Conservation (phyloP, 64 coral and sea anemone genomes). For the Porites lutea region DNA sequence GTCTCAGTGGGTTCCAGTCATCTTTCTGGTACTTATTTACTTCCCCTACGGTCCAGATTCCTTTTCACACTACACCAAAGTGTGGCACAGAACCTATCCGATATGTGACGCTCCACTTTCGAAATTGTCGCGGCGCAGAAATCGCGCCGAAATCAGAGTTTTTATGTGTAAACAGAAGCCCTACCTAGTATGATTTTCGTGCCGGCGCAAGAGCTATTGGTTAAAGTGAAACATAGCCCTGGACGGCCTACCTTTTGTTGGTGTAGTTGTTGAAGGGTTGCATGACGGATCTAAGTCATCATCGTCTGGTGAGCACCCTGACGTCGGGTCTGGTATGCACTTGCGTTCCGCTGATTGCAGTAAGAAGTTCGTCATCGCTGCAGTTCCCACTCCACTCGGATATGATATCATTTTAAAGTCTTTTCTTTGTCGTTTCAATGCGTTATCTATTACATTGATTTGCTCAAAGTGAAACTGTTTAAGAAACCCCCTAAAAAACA, state of each 20-base stretch:
- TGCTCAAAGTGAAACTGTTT: slow-evolving; percentile 52
- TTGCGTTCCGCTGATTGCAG: neutral
- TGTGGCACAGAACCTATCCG: too few species aligned
- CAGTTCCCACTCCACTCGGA: neutral
- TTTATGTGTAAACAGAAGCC: too few species aligned
- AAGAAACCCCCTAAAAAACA: slow-evolving; percentile 51
- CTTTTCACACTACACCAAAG: too few species aligned
- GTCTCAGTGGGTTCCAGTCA: too few species aligned
- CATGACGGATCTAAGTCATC: slow-evolving; percentile 21
- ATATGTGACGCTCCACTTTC: too few species aligned
- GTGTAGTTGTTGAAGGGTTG: neutral
- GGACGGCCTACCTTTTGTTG: neutral
- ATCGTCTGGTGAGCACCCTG: neutral
- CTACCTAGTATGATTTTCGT: too few species aligned
- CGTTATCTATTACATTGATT: slow-evolving; percentile 43
- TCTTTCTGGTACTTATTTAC: too few species aligned
- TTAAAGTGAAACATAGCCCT: neutral
- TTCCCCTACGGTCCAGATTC: too few species aligned
- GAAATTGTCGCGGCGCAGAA: too few species aligned
- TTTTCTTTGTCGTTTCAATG: neutral
- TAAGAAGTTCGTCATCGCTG: neutral
- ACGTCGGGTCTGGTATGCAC: neutral
- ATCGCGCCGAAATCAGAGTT: too few species aligned
- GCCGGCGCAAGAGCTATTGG: too few species aligned
- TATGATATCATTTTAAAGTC: slow-evolving; percentile 8